A percentile compares a stretch with the other conserved stretches of the same genome.
These are phyloP conservation scores for Helicoverpa zea DNA, from an alignment of 1,140 invertebrate species.

Conservation along the genomic window DNA sequence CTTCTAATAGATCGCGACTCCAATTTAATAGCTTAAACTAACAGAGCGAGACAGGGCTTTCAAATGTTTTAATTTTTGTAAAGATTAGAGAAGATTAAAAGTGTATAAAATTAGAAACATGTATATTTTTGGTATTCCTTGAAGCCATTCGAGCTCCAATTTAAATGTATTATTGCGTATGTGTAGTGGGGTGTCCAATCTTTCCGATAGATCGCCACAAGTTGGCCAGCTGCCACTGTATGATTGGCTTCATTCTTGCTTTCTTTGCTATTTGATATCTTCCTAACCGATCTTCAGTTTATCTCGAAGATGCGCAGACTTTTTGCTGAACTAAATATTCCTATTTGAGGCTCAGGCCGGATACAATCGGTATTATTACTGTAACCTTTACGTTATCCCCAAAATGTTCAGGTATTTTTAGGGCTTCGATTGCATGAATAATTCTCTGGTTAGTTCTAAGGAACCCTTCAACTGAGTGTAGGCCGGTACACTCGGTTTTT, in stretches of 20 bases:
- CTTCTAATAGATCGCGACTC: too few species aligned
- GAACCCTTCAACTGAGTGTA: neutral
- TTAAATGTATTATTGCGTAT: neutral
- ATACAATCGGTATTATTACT: neutral
- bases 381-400: neutral
- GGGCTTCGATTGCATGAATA: neutral
- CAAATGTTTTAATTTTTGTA: too few species aligned
- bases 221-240: constrained; percentile 26
- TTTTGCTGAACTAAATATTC: constrained; percentile 28
- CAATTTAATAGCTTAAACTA: too few species aligned
- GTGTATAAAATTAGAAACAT: neutral
- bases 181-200: neutral
- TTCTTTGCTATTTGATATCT: constrained; percentile 32
- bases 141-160: neutral
- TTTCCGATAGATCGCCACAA: constrained; percentile 21
- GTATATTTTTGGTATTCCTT: neutral
- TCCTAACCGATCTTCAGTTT: constrained; percentile 20
- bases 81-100: neutral
- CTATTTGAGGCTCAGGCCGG: neutral
- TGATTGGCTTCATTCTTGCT: constrained; percentile 35
- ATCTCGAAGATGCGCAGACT: neutral
- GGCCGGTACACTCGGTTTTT: constrained; percentile 4
- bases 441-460: neutral
- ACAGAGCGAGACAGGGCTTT: too few species aligned
- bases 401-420: neutral